Evolutionary conservation across 2,797 vertebrate species (phyloP), one percentile per base, ranked within the genome.

Genomic region (Paedocypris micromegethes): DNA sequence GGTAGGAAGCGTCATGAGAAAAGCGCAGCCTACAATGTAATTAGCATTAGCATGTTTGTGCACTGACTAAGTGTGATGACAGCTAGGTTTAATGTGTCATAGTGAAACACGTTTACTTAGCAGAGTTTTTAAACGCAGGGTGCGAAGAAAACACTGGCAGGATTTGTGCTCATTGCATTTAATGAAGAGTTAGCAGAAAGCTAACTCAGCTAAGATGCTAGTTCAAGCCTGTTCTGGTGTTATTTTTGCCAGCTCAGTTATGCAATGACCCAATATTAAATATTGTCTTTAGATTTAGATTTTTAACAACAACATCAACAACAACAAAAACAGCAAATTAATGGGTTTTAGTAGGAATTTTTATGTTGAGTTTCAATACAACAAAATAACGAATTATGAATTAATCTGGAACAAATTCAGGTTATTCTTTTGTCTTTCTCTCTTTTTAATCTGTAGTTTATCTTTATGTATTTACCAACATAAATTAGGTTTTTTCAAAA

Each of bases 21-120:
- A 80, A 62, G 57, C 60, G 51, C 68, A 52, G 66, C 64, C 64
- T 58, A 68, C 39, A 5, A 58, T 74, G 72, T 76, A 74, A 78
- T 76, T 75, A 76, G 75, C 59, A 56, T 69, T 72, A 76, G 78
- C 72, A 71, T 70, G 73, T 79, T 74, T 75, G 72, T 65, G 47
- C 59, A 58, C 61, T 7, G 9, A 37, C 73, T 75, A 75, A 76
- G 72, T 70, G 72, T 64, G 72, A 73, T 72, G 78, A 64, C 76
- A 80, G 58, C 56, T 69, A 64, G 67, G 64, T 70, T 68, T 67
- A 72, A 53, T 70, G 72, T 61, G 72, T 72, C 59, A 60, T 64
- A 71, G 49, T 50, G n/a, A 58, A 62, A 64, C 41, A 55, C 40
- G 46, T 78, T 76, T 74, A 73, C 68, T 67, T 67, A 57, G 68